A percentile compares a stretch with the other conserved stretches of the same genome.
Conservation (phyloP, 2,797 vertebrate species). For the Cottoperca gobio region DNA sequence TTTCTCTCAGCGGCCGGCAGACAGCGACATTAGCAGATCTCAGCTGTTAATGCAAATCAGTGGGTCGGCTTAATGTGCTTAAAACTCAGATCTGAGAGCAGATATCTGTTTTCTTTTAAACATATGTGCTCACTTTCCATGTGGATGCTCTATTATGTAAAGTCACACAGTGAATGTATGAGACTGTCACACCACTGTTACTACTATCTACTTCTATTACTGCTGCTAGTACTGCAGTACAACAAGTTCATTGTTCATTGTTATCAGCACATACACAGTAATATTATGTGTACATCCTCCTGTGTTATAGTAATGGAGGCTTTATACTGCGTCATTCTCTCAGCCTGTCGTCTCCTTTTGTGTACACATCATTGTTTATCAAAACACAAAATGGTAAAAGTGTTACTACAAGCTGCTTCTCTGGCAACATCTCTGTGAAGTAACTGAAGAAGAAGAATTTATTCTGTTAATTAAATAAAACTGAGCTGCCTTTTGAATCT, state of each 20-base stretch:
- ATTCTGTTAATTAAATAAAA: neutral
- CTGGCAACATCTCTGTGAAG: neutral
- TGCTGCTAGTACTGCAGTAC: neutral
- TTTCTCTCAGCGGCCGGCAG: conserved; percentile 44
- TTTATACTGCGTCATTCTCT: conserved; percentile 2
- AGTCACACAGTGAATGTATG: conserved; percentile 3
- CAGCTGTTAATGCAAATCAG: conserved; percentile 61
- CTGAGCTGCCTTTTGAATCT: neutral
- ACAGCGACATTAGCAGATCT: conserved; percentile 48
- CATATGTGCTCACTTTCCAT: conserved; percentile 8
- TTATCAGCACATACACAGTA: neutral
- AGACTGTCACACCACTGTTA: neutral
- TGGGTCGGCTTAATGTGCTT: conserved; percentile 54
- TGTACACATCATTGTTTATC: conserved; percentile 4
- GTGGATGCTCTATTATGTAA: conserved; percentile 3
- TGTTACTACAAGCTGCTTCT: neutral
- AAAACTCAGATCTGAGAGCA: conserved; percentile 41
- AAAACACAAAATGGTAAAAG: neutral
- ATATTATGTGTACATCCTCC: neutral
- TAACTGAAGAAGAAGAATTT: neutral
- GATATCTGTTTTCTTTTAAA: neutral
- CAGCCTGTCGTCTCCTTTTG: neutral
- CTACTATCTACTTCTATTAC: neutral
- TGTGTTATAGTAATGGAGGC: conserved; percentile 4
- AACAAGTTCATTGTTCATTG: neutral